phyloP scores from a whole-genome alignment of 2,888 invertebrate genomes.

The Abscondita cerata region DNA sequence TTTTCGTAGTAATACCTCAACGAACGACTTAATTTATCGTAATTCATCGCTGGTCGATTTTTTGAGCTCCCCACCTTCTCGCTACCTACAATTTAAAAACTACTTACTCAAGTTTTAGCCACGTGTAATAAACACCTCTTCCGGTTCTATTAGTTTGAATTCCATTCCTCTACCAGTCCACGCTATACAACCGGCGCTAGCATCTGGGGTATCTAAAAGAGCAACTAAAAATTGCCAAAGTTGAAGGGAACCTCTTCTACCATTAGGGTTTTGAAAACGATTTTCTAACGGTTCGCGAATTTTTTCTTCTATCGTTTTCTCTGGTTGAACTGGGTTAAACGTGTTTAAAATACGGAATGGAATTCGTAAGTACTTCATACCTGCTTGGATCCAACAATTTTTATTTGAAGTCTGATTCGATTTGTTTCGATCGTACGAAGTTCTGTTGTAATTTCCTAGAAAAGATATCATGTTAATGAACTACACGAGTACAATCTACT shows the following conservation, averaged over 20 bases:
- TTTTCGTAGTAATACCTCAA: conserved; percentile 97
- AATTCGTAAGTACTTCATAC: neutral
- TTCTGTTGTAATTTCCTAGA: conserved; percentile 41
- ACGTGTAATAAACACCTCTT: too few species aligned
- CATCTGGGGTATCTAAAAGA: conserved; percentile 71
- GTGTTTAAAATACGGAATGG: neutral
- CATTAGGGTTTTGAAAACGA: conserved; percentile 46
- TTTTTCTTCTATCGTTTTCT: conserved; percentile 43
- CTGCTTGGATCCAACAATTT: conserved; percentile 38
- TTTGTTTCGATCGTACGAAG: conserved; percentile 41
- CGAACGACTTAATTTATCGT: conserved; percentile 93
- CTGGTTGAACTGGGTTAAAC: conserved; percentile 10
- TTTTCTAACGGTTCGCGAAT: conserved; percentile 43
- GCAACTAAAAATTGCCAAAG: conserved; percentile 95
- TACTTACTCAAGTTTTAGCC: too few species aligned
- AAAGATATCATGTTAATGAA: too few species aligned
- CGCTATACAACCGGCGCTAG: conserved; percentile 82
- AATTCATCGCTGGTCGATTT: conserved; percentile 98
- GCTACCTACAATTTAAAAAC: conserved; percentile 83
- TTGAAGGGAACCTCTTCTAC: conserved; percentile 83
- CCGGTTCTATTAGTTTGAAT: conserved; percentile 94
- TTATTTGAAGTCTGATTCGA: conserved; percentile 32
- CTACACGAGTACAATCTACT: too few species aligned
- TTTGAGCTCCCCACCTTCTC: conserved; percentile 93
- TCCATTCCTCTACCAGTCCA: conserved; percentile 97